phyloP scores from a whole-genome alignment of 2,797 vertebrate species.

The Hybognathus amarus region DNA sequence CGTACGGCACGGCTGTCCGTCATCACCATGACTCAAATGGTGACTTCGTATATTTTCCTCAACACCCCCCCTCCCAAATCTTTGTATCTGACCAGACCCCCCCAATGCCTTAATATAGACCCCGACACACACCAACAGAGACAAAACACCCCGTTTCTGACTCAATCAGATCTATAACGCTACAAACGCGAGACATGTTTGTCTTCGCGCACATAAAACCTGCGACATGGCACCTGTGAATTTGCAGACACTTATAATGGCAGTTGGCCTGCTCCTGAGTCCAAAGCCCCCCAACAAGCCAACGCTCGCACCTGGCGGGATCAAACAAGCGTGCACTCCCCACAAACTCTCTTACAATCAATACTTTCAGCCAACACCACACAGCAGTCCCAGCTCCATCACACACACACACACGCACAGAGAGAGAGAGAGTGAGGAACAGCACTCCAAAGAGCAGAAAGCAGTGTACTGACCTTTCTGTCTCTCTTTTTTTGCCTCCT shows the following conservation, averaged over 20 bases:
- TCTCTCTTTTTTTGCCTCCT: slow-evolving; percentile 64
- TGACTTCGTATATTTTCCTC: background rate
- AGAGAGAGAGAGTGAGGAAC: slow-evolving; percentile 56
- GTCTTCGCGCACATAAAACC: slow-evolving; percentile 30
- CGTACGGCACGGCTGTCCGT: slow-evolving; percentile 45
- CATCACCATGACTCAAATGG: slow-evolving; percentile 50
- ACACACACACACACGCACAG: slow-evolving; percentile 61
- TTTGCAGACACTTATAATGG: slow-evolving; percentile 35
- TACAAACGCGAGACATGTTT: background rate
- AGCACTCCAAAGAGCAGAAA: slow-evolving; percentile 67
- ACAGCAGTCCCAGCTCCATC: slow-evolving; percentile 61
- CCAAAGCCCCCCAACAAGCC: slow-evolving; percentile 51
- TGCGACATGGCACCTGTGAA: slow-evolving; percentile 47
- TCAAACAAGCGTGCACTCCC: slow-evolving; percentile 78
- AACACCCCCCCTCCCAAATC: background rate
- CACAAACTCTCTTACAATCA: slow-evolving; percentile 82
- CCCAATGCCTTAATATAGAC: slow-evolving; percentile 42
- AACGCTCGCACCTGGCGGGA: slow-evolving; percentile 75
- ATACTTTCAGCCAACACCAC: slow-evolving; percentile 79
- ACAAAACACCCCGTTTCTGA: slow-evolving; percentile 47
- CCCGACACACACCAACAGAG: background rate
- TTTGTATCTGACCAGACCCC: slow-evolving; percentile 48
- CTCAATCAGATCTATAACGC: slow-evolving; percentile 17
- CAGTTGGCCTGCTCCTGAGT: slow-evolving; percentile 50
- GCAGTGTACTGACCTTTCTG: slow-evolving; percentile 82